Conservation (phyloP, 2,113 vertebrate genomes). For the Platichthys stellatus region DNA sequence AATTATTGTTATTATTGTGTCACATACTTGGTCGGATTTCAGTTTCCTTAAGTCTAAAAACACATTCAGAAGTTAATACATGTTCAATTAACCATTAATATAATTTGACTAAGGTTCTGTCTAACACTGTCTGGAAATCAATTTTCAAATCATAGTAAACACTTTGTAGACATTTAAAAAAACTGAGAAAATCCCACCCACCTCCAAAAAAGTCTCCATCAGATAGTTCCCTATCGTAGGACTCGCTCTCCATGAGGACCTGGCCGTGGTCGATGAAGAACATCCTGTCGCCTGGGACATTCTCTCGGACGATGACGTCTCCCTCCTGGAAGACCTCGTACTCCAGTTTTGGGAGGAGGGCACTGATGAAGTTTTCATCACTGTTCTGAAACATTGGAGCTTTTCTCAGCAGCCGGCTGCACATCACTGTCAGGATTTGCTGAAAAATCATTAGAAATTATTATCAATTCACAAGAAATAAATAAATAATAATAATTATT, state of each 20-base stretch:
- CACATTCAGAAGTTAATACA: too few relatives aligned
- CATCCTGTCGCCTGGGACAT: constrained; percentile 73
- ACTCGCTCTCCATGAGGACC: constrained; percentile 70
- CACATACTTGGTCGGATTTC: too few relatives aligned
- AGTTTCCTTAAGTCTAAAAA: too few relatives aligned
- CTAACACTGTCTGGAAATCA: too few relatives aligned
- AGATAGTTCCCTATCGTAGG: constrained; percentile 73
- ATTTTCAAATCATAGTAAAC: too few relatives aligned
- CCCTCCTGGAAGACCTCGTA: constrained; percentile 72
- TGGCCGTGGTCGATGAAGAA: constrained; percentile 77
- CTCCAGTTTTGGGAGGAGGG: constrained; percentile 59
- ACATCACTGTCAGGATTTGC: constrained; percentile 71
- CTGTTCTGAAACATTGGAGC: constrained; percentile 74
- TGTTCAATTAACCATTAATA: too few relatives aligned
- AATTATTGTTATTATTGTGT: too few relatives aligned
- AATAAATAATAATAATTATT: too few relatives aligned
- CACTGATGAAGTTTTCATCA: constrained; percentile 74
- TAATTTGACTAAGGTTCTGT: too few relatives aligned
- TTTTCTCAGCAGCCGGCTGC: constrained; percentile 70
- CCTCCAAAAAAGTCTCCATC: constrained; percentile 82
- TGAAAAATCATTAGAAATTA: constrained; percentile 16
- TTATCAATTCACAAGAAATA: too few relatives aligned
- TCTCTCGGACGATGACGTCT: constrained; percentile 61
- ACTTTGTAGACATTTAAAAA: too few relatives aligned
- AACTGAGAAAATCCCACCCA: constrained; percentile 30